Percentiles rank a stretch among this genome's conserved stretches.
Evolutionary conservation across 1,140 invertebrate genomes (phyloP).

Genomic region (Mycetomoellerius zeteki): DNA sequence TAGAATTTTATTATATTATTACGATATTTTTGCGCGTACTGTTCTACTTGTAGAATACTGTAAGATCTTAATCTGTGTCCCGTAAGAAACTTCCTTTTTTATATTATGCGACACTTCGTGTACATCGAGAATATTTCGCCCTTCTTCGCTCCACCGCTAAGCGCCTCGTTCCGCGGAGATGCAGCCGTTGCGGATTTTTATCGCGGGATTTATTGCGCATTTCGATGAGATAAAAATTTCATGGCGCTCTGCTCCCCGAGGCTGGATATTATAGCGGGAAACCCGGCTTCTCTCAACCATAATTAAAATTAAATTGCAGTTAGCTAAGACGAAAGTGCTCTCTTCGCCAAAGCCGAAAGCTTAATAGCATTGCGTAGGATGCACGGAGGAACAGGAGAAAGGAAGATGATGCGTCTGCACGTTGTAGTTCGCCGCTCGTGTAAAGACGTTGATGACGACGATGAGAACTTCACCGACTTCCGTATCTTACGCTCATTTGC

Average conservation of each 20-base stretch:
- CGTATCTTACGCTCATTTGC: constrained; percentile 47
- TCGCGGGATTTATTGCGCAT: constrained; percentile 56
- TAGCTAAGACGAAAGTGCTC: constrained; percentile 64
- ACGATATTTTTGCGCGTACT: too few relatives aligned
- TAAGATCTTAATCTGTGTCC: not conserved
- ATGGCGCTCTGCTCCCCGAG: constrained; percentile 13
- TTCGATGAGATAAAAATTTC: constrained; percentile 67
- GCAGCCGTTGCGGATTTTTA: constrained; percentile 52
- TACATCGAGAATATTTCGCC: constrained; percentile 1
- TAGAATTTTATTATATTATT: not conserved
- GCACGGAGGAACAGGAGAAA: constrained; percentile 35
- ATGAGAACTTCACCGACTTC: constrained; percentile 28
- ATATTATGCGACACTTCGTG: not conserved
- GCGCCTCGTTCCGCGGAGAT: not conserved
- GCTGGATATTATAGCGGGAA: constrained; percentile 47
- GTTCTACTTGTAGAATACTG: not conserved
- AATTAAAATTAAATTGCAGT: constrained; percentile 66
- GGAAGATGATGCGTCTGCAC: constrained; percentile 32
- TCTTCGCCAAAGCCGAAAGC: constrained; percentile 50
- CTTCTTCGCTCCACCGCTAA: not conserved
- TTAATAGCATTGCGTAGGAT: constrained; percentile 61
- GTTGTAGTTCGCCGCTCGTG: constrained; percentile 22
- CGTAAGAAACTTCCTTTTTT: not conserved
- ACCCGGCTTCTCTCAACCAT: constrained; percentile 44
- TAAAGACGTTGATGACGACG: not conserved